Conservation (phyloP, 2,797 vertebrate species). For the Chloroceryle inda region DNA sequence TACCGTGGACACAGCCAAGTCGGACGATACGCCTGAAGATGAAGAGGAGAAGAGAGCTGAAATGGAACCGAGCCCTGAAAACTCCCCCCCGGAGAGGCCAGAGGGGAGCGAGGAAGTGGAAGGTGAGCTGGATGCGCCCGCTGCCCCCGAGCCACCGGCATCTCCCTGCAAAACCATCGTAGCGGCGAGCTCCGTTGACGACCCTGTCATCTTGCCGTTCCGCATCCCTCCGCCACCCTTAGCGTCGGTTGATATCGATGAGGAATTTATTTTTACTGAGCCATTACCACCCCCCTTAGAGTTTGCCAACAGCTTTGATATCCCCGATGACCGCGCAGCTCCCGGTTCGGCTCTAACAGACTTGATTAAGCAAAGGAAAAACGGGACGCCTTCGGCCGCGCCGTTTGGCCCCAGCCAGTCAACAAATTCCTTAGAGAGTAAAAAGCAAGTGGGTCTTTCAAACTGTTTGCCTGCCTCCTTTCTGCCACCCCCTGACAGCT, state of each 20-base stretch:
- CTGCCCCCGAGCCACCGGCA: slow-evolving; percentile 67
- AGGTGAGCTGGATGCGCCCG: slow-evolving; percentile 75
- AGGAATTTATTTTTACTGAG: slow-evolving; percentile 96
- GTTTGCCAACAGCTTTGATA: slow-evolving; percentile 98
- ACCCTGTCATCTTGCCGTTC: slow-evolving; percentile 92
- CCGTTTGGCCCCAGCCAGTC: slow-evolving; percentile 80
- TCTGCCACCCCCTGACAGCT: slow-evolving; percentile 87
- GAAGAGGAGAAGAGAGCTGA: slow-evolving; percentile 77
- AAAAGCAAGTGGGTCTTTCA: slow-evolving; percentile 82
- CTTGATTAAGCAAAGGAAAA: slow-evolving; percentile 87
- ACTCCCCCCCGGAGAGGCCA: slow-evolving; percentile 77
- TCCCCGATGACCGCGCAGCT: slow-evolving; percentile 89
- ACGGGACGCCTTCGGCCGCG: slow-evolving; percentile 74
- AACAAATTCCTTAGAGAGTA: slow-evolving; percentile 78
- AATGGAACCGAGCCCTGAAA: slow-evolving; percentile 72
- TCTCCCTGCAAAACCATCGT: slow-evolving; percentile 87
- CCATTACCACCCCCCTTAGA: slow-evolving; percentile 96
- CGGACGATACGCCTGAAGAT: slow-evolving; percentile 77
- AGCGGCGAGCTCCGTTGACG: slow-evolving; percentile 88
- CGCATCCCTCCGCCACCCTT: slow-evolving; percentile 94
- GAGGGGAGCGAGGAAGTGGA: slow-evolving; percentile 82
- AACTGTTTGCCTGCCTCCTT: slow-evolving; percentile 91
- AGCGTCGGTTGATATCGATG: slow-evolving; percentile 93
- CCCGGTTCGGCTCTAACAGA: slow-evolving; percentile 81
- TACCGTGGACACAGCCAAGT: slow-evolving; percentile 82